A percentile compares a stretch with the other conserved stretches of the same genome.
These are phyloP conservation scores for Lepilemur ruficaudatus DNA, from an alignment of 2,797 vertebrate genomes.

Conservation along the genomic window DNA sequence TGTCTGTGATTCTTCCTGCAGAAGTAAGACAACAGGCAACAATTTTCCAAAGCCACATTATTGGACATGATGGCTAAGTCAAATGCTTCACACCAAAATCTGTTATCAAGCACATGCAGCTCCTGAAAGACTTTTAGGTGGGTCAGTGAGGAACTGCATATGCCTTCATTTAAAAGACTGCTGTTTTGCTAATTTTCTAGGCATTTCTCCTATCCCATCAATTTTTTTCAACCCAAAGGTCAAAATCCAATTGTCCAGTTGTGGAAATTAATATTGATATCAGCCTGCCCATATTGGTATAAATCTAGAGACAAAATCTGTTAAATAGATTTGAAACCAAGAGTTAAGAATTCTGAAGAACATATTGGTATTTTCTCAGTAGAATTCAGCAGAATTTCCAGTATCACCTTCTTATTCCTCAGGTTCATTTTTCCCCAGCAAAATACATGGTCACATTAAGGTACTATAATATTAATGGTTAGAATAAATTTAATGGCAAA, in stretches of 20 bases:
- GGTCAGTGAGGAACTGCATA: neutral
- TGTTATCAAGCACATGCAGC: neutral
- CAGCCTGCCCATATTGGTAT: neutral
- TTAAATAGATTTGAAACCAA: neutral
- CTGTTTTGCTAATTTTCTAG: neutral
- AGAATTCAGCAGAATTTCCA: neutral
- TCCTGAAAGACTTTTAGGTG: neutral
- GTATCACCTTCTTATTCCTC: neutral
- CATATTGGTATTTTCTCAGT: neutral
- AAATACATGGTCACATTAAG: neutral
- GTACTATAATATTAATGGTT: neutral
- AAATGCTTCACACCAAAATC: neutral
- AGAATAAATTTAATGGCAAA: neutral
- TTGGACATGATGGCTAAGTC: neutral
- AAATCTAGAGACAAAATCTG: neutral
- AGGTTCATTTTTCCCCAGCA: neutral
- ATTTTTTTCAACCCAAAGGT: neutral
- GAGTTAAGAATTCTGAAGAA: conserved; percentile 10
- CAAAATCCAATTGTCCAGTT: neutral
- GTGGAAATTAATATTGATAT: conserved; percentile 1
- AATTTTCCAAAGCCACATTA: neutral
- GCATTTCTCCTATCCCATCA: neutral
- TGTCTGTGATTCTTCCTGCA: neutral
- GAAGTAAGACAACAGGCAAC: neutral
- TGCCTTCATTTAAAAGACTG: neutral